Percentiles rank a stretch among this genome's conserved stretches.
Evolutionary conservation across 2,888 invertebrate species (phyloP).

Genomic region (Argyresthia goedartella): DNA sequence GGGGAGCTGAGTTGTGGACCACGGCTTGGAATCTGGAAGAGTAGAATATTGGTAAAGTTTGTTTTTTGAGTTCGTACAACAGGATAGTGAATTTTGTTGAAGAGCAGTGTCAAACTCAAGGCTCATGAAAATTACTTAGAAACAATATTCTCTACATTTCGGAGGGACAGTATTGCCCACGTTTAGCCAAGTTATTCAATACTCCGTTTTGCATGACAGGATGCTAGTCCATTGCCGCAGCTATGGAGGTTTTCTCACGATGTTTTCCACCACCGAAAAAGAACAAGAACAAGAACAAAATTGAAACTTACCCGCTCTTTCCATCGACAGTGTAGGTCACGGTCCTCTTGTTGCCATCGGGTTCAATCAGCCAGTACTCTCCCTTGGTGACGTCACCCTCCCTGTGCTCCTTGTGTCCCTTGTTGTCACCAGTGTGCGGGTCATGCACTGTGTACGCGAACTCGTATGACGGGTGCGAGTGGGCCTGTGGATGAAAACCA

Average conservation of each 20-base stretch:
- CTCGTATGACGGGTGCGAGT: slow-evolving; percentile 61
- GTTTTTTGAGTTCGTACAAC: too few species aligned
- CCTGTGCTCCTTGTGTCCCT: slow-evolving; percentile 59
- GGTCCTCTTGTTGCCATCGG: slow-evolving; percentile 61
- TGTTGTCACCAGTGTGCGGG: slow-evolving; percentile 67
- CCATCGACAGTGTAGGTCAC: slow-evolving; percentile 64
- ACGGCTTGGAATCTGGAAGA: slow-evolving; percentile 15
- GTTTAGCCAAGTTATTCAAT: too few species aligned
- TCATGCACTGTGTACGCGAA: slow-evolving; percentile 70
- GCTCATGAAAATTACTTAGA: too few species aligned
- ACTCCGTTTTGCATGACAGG: too few species aligned
- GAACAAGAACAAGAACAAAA: too few species aligned
- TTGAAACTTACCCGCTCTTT: slow-evolving; percentile 58
- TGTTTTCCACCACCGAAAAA: too few species aligned
- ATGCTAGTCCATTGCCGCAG: too few species aligned
- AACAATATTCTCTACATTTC: too few species aligned
- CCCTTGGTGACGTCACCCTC: slow-evolving; percentile 65
- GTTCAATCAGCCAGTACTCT: slow-evolving; percentile 63
- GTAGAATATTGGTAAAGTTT: not conserved
- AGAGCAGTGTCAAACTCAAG: too few species aligned
- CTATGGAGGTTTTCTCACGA: too few species aligned
- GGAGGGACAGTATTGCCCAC: too few species aligned
- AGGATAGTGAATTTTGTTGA: too few species aligned
- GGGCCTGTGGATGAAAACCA: slow-evolving; percentile 27
- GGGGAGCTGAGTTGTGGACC: slow-evolving; percentile 12